Base-by-base conservation (phyloP, 2,797 vertebrate genomes). In the Garrulus glandarius region DNA sequence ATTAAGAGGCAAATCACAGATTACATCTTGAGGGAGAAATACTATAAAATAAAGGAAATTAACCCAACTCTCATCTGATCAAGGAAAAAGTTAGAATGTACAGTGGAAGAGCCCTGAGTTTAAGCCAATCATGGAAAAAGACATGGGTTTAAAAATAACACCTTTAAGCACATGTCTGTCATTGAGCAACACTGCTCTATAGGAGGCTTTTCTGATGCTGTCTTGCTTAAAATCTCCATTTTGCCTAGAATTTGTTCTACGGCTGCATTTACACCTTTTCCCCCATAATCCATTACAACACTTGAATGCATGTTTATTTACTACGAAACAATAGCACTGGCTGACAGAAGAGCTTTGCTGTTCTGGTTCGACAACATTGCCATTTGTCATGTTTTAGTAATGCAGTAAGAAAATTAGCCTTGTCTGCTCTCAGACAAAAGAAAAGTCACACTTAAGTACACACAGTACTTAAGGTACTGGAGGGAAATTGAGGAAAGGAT, bases 341-440 rank as follows among this genome's bases (percentile, higher is more conserved):
- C 53, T 85, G 57, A 57, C 57, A 92, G 70, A 91, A 65, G 60
- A 90, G 57, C 65, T 91, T 68, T 59, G 71, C 68, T 5, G 0
- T 67, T 93, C 89, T 87, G 84, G 91, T 92, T 92, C 76, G 59
- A 76, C 91, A 89, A 87, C 82, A 41, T n/a, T 82, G 56, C n/a
- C 88, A 52, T 67, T 91, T 87, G 71, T 72, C 87, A 91, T 80
- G 56, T 70, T 89, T 84, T 41, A 94, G 57, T 83, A 94, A 91
- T 16, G 69, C 41, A 87, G 5, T 36, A 78, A 68, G 44, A 89
- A 93, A 92, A 90, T 77, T 7, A 83, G 53, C 49, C 57, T 53
- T 84, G 82, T 7, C 60, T 74, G 49, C n/a, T 71, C 46, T 60
- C 46, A 23, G 72, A 56, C 34, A 87, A 74, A 71, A 59, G n/a